phyloP scores from a whole-genome alignment of 2,113 vertebrate genomes.

The Leuciscus idus region DNA sequence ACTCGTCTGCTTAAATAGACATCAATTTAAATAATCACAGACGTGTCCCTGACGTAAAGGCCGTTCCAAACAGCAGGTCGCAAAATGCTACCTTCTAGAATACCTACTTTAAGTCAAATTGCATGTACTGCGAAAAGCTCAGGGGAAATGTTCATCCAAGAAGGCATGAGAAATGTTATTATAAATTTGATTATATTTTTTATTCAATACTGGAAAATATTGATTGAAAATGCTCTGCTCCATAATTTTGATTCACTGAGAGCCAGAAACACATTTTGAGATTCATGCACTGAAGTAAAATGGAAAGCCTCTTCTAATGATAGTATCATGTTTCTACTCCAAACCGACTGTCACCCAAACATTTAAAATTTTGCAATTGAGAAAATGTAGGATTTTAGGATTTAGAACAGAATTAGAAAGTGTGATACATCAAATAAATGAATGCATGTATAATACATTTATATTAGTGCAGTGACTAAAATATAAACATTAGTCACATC shows the following conservation, averaged over 20 bases:
- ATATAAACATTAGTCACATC: neutral
- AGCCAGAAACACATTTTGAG: constrained; percentile 1
- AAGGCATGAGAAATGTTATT: constrained; percentile 5
- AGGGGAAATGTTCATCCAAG: neutral
- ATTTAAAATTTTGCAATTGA: neutral
- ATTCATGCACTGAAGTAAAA: neutral
- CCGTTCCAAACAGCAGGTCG: neutral
- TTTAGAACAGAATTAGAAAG: neutral
- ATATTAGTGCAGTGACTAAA: neutral
- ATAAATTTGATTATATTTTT: neutral
- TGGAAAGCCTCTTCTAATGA: neutral
- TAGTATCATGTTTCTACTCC: neutral
- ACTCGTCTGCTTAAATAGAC: neutral
- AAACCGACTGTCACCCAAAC: neutral
- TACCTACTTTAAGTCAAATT: constrained; percentile 13
- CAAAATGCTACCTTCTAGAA: constrained; percentile 3
- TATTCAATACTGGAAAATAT: constrained; percentile 17
- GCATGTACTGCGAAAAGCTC: neutral
- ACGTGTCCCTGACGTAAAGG: neutral
- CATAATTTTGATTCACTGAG: neutral
- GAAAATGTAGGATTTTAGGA: neutral
- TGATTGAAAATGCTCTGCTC: constrained; percentile 6
- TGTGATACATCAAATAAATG: neutral
- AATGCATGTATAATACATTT: neutral
- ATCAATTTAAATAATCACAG: neutral